Evolutionary conservation across 2,797 vertebrate genomes (phyloP).

Genomic region (Mionectes olivaceus): DNA sequence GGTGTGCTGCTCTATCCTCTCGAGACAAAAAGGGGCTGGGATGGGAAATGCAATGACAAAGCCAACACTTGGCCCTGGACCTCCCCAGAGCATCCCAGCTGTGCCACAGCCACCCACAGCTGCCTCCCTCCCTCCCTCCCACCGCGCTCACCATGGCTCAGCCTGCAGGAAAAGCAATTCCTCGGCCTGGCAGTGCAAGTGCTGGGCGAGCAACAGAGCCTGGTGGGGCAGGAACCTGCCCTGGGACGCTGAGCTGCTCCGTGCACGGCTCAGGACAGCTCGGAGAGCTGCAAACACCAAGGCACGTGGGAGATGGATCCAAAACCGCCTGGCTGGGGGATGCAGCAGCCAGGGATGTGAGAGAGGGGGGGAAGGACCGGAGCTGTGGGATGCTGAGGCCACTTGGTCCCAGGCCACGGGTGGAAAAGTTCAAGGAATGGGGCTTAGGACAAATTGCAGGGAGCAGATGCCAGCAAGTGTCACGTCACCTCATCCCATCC

Average conservation of each 20-base stretch:
- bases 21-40: not conserved
- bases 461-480: not conserved
- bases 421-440: not conserved
- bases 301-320: rapidly evolving
- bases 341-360: not conserved
- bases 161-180: not conserved
- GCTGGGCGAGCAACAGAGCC: not conserved
- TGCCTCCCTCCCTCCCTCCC: not conserved
- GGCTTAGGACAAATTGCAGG: not conserved
- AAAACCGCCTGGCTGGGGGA: rapidly evolving
- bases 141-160: not conserved
- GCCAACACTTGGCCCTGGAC: constrained; percentile 3
- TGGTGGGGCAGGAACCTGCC: not conserved
- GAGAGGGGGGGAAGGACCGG: not conserved
- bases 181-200: not conserved
- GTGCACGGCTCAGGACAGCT: not conserved
- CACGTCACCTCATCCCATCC: rapidly evolving
- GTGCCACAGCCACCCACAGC: not conserved
- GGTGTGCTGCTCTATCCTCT: not conserved
- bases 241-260: not conserved
- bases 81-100: constrained; percentile 22
- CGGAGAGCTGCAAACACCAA: not conserved
- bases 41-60: not conserved
- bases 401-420: rapidly evolving
- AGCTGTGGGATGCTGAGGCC: not conserved